Conservation (phyloP, 2,113 vertebrate species). For the Tonatia bakeri region DNA sequence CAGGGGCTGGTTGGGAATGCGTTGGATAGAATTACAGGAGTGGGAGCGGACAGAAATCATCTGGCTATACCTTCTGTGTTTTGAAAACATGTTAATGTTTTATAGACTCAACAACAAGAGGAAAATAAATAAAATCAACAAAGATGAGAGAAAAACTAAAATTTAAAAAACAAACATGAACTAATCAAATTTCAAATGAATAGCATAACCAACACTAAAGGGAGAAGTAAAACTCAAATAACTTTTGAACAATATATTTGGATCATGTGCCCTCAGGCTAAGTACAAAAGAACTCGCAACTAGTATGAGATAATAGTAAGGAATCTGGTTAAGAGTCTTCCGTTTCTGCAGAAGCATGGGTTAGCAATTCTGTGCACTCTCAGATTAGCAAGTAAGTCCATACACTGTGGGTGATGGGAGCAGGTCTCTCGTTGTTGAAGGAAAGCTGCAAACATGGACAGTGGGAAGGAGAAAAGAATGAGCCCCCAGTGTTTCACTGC, state of each 20-base stretch:
- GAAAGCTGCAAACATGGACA: background rate
- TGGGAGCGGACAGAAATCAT: background rate
- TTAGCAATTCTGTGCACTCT: background rate
- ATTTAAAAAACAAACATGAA: background rate
- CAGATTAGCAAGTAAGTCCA: background rate
- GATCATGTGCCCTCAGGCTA: background rate
- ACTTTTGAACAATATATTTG: background rate
- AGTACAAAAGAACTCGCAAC: background rate
- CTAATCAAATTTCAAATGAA: conserved; percentile 15
- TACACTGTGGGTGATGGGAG: background rate
- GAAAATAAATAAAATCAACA: background rate
- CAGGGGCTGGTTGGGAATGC: background rate
- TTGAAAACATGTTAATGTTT: background rate
- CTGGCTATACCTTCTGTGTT: background rate
- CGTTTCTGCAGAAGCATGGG: background rate
- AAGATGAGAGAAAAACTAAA: background rate
- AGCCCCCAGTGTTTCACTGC: background rate
- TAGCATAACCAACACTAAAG: background rate
- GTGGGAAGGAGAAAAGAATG: background rate
- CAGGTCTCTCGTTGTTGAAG: background rate
- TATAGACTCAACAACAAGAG: background rate
- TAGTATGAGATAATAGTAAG: background rate
- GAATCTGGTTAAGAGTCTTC: background rate
- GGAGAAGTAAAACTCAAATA: background rate
- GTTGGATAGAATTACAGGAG: background rate